Evolutionary conservation across 2,888 invertebrate species (phyloP).

Genomic region (Ecliptopera silaceata): DNA sequence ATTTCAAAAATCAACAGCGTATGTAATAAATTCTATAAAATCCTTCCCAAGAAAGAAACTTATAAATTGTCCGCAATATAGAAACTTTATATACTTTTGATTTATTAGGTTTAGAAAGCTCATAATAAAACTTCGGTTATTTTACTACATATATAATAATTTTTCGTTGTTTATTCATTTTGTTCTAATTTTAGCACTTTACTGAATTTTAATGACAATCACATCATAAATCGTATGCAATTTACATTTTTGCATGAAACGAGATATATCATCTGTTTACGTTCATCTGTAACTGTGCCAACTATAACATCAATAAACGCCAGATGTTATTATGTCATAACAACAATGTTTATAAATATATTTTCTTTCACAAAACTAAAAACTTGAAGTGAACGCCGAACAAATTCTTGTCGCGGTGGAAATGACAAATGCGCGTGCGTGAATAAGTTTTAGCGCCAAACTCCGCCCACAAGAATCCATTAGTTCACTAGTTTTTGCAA

Average conservation of each 20-base stretch:
- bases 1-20: too few relatives aligned
- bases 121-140: too few relatives aligned
- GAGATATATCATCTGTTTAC: neutral
- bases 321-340: neutral
- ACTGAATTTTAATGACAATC: neutral
- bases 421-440: constrained; percentile 62
- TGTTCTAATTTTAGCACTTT: neutral
- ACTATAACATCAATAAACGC: constrained; percentile 7
- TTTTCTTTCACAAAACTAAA: neutral
- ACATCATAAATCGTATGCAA: neutral
- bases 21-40: too few relatives aligned
- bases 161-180: neutral
- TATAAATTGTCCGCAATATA: too few relatives aligned
- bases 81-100: too few relatives aligned
- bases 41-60: too few relatives aligned
- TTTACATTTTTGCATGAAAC: neutral
- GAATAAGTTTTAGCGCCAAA: constrained; percentile 39
- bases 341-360: neutral
- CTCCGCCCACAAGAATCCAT: constrained; percentile 57
- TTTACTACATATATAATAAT: neutral
- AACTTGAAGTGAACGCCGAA: neutral
- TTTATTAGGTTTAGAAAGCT: too few relatives aligned
- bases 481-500: too few relatives aligned
- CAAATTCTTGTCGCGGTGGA: constrained; percentile 31
- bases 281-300: constrained; percentile 5